These are phyloP conservation scores for Diplodus sargus DNA, from an alignment of 2,797 vertebrate genomes.

Conservation along the genomic window DNA sequence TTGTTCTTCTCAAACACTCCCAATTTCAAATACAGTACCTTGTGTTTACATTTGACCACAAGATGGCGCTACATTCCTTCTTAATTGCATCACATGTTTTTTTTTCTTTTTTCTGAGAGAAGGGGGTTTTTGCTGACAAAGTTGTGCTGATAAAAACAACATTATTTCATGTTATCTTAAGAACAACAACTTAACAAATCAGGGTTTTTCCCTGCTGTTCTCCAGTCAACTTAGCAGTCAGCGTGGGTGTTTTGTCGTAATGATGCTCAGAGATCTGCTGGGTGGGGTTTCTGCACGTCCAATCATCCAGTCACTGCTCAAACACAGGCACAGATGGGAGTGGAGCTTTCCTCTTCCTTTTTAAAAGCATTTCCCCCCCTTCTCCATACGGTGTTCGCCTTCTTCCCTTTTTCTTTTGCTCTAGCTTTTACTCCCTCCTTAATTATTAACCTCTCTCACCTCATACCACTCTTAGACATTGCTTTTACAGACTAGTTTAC, in stretches of 20 bases:
- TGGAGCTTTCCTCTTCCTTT: background rate
- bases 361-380: background rate
- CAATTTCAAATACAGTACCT: background rate
- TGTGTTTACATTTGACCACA: conserved; percentile 55
- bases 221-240: conserved; percentile 23
- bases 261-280: conserved; percentile 37
- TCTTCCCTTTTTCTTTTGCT: background rate
- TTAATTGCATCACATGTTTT: background rate
- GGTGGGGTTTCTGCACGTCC: conserved; percentile 25
- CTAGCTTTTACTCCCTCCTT: background rate
- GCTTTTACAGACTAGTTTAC: background rate
- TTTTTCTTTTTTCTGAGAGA: background rate
- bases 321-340: conserved; percentile 24
- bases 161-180: conserved; percentile 8
- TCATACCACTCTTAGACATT: background rate
- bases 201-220: conserved; percentile 17
- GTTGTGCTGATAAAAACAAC: background rate
- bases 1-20: background rate
- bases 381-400: background rate
- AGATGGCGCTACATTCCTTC: conserved; percentile 57
- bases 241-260: conserved; percentile 20
- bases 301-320: conserved; percentile 18
- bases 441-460: background rate
- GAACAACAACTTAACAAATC: conserved; percentile 16
- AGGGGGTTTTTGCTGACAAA: conserved; percentile 8